A percentile compares a stretch with the other conserved stretches of the same genome.
Evolutionary conservation across 1,140 invertebrate species (phyloP).

Genomic region (Dreissena polymorpha): DNA sequence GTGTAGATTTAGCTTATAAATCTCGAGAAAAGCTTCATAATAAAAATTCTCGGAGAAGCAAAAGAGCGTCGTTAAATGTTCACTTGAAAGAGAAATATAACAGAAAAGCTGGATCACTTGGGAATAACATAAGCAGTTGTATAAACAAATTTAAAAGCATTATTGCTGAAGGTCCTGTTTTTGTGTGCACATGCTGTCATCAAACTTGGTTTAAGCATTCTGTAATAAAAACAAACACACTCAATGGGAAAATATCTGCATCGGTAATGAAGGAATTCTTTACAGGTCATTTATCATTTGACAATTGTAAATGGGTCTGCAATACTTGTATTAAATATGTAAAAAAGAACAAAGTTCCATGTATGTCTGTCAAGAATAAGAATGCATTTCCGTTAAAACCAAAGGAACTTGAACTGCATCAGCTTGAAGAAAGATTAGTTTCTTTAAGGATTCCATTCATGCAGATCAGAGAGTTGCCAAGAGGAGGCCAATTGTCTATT

Average conservation of each 20-base stretch:
- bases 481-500: constrained; percentile 6
- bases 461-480: too few species aligned
- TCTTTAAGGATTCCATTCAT: too few species aligned
- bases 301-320: constrained; percentile 22
- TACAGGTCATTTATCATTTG: not conserved
- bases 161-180: constrained; percentile 29
- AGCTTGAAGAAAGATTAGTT: too few species aligned
- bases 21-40: too few species aligned
- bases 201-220: constrained; percentile 25
- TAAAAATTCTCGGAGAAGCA: too few species aligned
- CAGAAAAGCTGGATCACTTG: constrained; percentile 2
- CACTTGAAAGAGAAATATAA: not conserved
- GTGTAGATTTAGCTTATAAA: too few species aligned
- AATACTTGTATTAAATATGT: not conserved
- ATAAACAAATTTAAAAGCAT: constrained; percentile 32
- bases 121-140: constrained; percentile 2
- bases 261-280: not conserved
- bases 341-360: not conserved
- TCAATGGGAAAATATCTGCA: not conserved
- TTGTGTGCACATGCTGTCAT: constrained; percentile 35
- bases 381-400: not conserved
- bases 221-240: not conserved
- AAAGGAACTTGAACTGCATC: constrained; percentile 9
- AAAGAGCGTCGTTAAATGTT: too few species aligned
- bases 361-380: not conserved